A percentile compares a stretch with the other conserved stretches of the same genome.
These are phyloP conservation scores for Mythimna loreyi DNA, from an alignment of 2,888 invertebrate genomes.

Conservation along the genomic window DNA sequence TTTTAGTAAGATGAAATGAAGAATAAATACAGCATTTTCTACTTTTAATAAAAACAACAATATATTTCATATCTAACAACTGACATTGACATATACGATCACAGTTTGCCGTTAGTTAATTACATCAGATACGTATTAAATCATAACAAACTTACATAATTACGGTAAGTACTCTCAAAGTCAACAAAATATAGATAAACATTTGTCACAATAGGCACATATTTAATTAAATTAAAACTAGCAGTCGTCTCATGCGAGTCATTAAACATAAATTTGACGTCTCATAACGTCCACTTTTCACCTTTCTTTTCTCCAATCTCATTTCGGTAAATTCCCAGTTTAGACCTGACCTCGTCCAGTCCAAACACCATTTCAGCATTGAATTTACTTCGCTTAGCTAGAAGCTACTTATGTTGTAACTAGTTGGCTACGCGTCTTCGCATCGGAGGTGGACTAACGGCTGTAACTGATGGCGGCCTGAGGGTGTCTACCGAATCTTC, in stretches of 20 bases:
- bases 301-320: slow-evolving; percentile 29
- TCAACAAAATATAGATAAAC: slow-evolving; percentile 32
- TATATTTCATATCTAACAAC: slow-evolving; percentile 15
- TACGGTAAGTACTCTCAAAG: slow-evolving; percentile 23
- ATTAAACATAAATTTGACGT: slow-evolving; percentile 35
- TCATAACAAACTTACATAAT: slow-evolving; percentile 31
- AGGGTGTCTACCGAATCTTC: slow-evolving; percentile 66
- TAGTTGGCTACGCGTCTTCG: slow-evolving; percentile 72
- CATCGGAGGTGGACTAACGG: slow-evolving; percentile 80
- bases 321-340: slow-evolving; percentile 25
- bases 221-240: slow-evolving; percentile 39
- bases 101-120: slow-evolving; percentile 38
- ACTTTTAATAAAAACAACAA: slow-evolving; percentile 44
- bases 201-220: slow-evolving; percentile 29
- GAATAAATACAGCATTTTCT: slow-evolving; percentile 8
- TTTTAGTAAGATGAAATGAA: not conserved
- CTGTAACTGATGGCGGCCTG: slow-evolving; percentile 73
- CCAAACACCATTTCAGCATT: slow-evolving; percentile 6
- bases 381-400: slow-evolving; percentile 48
- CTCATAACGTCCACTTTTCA: slow-evolving; percentile 28
- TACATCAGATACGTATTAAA: slow-evolving; percentile 11
- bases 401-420: slow-evolving; percentile 53
- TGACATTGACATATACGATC: slow-evolving; percentile 44
- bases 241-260: slow-evolving; percentile 42
- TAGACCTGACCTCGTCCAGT: slow-evolving; percentile 2